phyloP scores from a whole-genome alignment of 2,113 vertebrate genomes.

The Piaya cayana region DNA sequence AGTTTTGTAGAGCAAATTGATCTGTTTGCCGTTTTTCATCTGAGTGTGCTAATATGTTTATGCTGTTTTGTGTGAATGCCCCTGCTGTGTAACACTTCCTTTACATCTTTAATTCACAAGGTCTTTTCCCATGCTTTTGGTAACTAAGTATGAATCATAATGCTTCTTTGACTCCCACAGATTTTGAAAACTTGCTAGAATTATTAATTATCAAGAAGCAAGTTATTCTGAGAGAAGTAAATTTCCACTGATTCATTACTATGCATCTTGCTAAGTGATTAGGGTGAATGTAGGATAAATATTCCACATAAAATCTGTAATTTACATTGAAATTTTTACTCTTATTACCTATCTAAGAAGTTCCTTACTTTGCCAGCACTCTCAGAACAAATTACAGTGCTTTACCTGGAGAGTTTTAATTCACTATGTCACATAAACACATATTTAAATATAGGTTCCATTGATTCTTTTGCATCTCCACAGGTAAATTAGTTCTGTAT shows the following conservation, averaged over 20 bases:
- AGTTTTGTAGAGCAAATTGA: not conserved
- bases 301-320: not conserved
- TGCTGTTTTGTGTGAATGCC: not conserved
- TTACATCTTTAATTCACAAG: not conserved
- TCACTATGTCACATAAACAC: not conserved
- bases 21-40: not conserved
- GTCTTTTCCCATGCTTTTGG: not conserved
- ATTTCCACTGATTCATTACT: not conserved
- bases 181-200: not conserved
- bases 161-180: not conserved
- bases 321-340: not conserved
- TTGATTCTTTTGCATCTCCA: not conserved
- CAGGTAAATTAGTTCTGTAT: not conserved
- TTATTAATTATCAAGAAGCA: not conserved
- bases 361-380: not conserved
- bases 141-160: not conserved
- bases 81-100: not conserved
- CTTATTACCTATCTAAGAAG: not conserved
- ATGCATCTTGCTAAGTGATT: not conserved
- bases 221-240: not conserved
- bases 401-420: not conserved
- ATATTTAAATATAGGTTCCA: not conserved
- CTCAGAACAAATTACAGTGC: not conserved
- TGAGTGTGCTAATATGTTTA: not conserved
- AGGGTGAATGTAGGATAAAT: not conserved